phyloP scores from a whole-genome alignment of 2,797 vertebrate species.

The Gobionotothen gibberifrons region DNA sequence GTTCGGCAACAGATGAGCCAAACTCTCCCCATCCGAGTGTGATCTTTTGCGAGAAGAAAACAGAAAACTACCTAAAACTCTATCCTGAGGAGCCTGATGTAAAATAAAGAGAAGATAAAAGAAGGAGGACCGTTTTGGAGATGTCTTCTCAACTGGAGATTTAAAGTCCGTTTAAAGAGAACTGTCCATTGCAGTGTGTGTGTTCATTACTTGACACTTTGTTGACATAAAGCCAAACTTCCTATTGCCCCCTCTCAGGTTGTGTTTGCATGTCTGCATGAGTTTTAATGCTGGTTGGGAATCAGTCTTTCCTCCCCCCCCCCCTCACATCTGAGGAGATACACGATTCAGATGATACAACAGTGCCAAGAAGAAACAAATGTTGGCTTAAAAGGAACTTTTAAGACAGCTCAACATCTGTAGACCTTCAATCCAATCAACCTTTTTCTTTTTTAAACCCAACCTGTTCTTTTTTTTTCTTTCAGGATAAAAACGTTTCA shows the following conservation, averaged over 20 bases:
- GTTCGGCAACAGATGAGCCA: constrained; percentile 98
- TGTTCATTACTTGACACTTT: constrained; percentile 81
- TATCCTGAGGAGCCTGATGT: constrained; percentile 64
- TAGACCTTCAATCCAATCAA: constrained; percentile 40
- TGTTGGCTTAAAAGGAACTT: constrained; percentile 47
- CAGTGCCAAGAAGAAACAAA: constrained; percentile 77
- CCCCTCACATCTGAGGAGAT: constrained; percentile 32
- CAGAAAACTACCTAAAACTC: constrained; percentile 74
- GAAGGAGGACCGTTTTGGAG: constrained; percentile 50
- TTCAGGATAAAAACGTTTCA: constrained; percentile 51
- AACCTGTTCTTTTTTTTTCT: constrained; percentile 41
- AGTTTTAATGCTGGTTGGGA: constrained; percentile 79
- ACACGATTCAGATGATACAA: constrained; percentile 49
- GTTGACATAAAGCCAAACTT: constrained; percentile 80
- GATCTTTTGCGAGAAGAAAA: constrained; percentile 62
- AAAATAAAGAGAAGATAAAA: constrained; percentile 64
- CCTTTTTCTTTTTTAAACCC: constrained; percentile 22
- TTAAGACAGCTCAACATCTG: constrained; percentile 47
- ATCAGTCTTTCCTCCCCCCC: constrained; percentile 57
- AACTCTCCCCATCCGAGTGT: constrained; percentile 96
- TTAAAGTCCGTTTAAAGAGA: constrained; percentile 66
- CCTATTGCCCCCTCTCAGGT: constrained; percentile 82
- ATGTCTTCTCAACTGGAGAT: constrained; percentile 51
- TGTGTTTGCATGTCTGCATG: constrained; percentile 90
- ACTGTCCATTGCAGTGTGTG: constrained; percentile 68